These are phyloP conservation scores for Ficedula albicollis DNA, from an alignment of 2,797 vertebrate species.

Conservation along the genomic window DNA sequence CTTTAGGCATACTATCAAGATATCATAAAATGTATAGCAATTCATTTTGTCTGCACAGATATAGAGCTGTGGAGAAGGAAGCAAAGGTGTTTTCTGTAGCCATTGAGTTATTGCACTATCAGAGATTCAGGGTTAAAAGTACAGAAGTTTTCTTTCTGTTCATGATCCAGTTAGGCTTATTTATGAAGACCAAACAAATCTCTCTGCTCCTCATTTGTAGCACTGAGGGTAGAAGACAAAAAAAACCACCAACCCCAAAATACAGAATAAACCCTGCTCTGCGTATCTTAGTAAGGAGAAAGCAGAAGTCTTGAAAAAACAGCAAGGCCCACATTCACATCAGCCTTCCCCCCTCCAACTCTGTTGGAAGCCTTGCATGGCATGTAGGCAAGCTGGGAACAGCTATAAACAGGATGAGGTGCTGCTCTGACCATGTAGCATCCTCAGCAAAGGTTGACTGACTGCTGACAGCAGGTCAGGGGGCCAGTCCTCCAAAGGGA, in stretches of 20 bases:
- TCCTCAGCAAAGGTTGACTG: neutral
- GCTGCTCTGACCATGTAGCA: neutral
- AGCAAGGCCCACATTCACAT: neutral
- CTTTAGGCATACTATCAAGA: neutral
- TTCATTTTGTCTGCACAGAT: neutral
- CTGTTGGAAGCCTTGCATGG: rapidly evolving
- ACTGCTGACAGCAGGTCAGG: neutral
- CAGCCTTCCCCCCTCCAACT: neutral
- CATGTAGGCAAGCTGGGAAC: neutral
- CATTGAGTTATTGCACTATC: neutral
- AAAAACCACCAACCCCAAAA: neutral
- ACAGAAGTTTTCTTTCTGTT: neutral
- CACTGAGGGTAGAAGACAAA: neutral
- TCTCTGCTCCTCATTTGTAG: neutral
- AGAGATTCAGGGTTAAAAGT: neutral
- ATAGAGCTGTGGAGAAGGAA: neutral
- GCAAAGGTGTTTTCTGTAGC: neutral
- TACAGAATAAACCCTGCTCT: neutral
- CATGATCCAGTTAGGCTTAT: neutral
- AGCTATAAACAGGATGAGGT: neutral
- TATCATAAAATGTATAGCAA: neutral
- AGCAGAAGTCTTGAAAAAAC: neutral
- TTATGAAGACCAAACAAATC: neutral
- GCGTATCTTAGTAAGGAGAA: neutral
- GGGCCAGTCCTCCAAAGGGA: neutral